Conservation (phyloP, 1,140 invertebrate genomes). For the Brachionus calyciflorus region DNA sequence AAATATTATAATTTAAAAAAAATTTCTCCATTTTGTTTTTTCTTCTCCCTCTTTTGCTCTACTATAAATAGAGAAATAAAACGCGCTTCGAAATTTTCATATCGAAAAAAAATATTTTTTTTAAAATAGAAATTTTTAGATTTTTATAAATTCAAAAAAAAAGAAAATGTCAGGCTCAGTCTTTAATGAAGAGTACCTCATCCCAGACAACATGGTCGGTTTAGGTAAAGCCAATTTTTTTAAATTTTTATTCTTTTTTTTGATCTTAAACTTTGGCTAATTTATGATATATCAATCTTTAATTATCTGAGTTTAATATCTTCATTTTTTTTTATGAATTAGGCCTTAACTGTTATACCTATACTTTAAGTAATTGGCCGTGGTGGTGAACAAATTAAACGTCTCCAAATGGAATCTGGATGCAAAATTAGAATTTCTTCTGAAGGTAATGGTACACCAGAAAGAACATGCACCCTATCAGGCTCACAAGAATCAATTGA, state of each 20-base stretch:
- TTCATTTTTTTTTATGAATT: not conserved
- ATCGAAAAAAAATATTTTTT: too few relatives aligned
- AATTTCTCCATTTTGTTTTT: too few relatives aligned
- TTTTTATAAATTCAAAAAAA: too few relatives aligned
- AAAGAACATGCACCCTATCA: constrained; percentile 25
- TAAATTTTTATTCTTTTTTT: too few relatives aligned
- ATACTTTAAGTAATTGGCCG: constrained; percentile 68
- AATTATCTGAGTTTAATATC: not conserved
- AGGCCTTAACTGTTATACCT: not conserved
- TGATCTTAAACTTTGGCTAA: constrained; percentile 7
- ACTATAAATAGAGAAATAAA: too few relatives aligned
- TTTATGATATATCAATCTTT: not conserved
- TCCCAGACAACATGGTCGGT: constrained; percentile 43
- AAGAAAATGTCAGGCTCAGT: constrained; percentile 30
- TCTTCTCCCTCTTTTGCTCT: too few relatives aligned
- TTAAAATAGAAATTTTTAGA: too few relatives aligned
- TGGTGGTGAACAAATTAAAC: constrained; percentile 89
- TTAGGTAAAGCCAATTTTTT: constrained; percentile 29
- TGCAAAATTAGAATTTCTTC: constrained; percentile 86
- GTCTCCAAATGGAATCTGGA: constrained; percentile 88
- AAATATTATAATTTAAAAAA: too few relatives aligned
- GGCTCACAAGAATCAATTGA: constrained; percentile 43
- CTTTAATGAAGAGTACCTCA: constrained; percentile 36
- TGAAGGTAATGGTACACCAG: constrained; percentile 2
- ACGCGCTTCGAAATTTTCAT: too few relatives aligned